A percentile compares a stretch with the other conserved stretches of the same genome.
Conservation (phyloP, 2,888 invertebrate species). For the Epirrita christyi region DNA sequence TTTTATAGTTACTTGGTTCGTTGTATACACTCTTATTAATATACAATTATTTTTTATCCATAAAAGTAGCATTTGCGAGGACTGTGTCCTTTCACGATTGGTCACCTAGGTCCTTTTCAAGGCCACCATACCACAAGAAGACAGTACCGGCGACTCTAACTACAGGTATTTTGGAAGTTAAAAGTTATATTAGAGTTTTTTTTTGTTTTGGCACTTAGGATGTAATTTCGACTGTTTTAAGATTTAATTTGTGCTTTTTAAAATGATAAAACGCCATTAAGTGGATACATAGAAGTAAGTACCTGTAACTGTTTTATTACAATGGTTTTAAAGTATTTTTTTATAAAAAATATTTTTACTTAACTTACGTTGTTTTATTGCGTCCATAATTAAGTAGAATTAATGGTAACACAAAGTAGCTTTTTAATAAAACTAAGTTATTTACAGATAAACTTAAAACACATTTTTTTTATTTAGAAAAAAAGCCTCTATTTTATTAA, state of each 20-base stretch:
- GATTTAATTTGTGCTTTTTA: slow-evolving; percentile 1
- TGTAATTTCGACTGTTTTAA: neutral
- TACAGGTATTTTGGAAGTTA: neutral
- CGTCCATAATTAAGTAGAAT: slow-evolving; percentile 13
- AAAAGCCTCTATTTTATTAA: slow-evolving; percentile 14
- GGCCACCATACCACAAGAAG: too few species aligned
- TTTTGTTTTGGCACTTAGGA: slow-evolving; percentile 6
- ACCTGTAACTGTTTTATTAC: neutral
- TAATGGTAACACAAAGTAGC: slow-evolving; percentile 24
- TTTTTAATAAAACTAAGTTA: slow-evolving; percentile 16
- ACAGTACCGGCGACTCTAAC: too few species aligned
- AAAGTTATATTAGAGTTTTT: neutral
- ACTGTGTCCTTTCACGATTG: too few species aligned
- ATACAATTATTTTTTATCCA: too few species aligned
- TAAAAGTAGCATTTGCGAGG: too few species aligned
- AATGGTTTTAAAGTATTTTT: neutral
- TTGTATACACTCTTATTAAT: too few species aligned
- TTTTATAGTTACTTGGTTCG: too few species aligned
- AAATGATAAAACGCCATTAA: neutral
- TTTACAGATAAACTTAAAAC: slow-evolving; percentile 31
- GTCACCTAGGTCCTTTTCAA: too few species aligned
- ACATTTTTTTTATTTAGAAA: slow-evolving; percentile 2
- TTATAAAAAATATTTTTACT: slow-evolving; percentile 18
- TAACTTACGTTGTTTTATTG: slow-evolving; percentile 8
- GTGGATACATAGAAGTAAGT: too few species aligned